Evolutionary conservation across 2,113 vertebrate species (phyloP), one percentile per base, ranked within the genome.

Genomic region (Mormoops blainvillei): DNA sequence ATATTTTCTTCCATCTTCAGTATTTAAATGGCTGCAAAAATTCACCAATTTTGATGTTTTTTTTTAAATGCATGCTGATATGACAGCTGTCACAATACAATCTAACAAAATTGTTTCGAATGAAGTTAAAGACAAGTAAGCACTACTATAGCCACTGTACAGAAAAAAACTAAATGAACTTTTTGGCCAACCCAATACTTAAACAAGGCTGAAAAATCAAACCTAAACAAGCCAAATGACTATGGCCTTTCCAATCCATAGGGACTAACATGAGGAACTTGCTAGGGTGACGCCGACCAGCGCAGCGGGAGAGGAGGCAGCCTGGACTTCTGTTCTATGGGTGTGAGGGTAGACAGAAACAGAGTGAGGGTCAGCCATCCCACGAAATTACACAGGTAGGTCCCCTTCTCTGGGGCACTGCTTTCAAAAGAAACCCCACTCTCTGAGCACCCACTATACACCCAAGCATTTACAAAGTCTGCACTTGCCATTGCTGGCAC

Each of bases 201-300:
- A 77, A 63, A 43, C 1, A 56, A 15, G 11, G 88, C 58, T 92
- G 68, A 92, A 97, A 76, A 96, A 93, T 36, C 65, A 95, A 92
- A 61, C 28, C 74, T 36, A 89, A 10, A 52, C n/a, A 90, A 92
- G 20, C 56, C 68, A 65, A 63, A 13, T 3, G 26, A 87, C 38
- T 16, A 11, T 2, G n/a, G 36, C 24, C 61, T n/a, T 92, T 68
- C 45, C 15, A 31, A 5, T 76, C 63, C 80, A 82, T 19, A 2
- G 5, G 7, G n/a, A 54, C n/a, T 26, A 3, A 20, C 0, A 14
- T 26, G 13, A 87, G 50, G 76, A 83, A 38, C 68, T 12, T 65
- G 68, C 77, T 36, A 54, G 77, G 18, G 41, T 65, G 52, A n/a
- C 45, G 45, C 31, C 63, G 54, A 80, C 65, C 3, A 77, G 61